Evolutionary conservation across 2,797 vertebrate genomes (phyloP).

Genomic region (Sebastes goodei): DNA sequence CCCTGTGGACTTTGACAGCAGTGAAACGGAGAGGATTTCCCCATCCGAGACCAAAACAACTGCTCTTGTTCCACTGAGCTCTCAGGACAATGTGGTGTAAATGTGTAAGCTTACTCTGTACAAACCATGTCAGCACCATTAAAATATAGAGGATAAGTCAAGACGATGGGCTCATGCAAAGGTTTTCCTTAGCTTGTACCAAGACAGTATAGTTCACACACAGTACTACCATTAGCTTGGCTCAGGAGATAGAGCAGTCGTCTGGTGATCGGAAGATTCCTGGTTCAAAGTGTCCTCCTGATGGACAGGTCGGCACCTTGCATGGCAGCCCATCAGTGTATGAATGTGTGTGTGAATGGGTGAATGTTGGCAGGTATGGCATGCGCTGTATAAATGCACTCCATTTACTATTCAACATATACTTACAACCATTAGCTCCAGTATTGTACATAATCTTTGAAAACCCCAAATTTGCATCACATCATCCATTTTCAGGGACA

Average conservation of each 20-base stretch:
- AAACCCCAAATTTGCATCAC: no score
- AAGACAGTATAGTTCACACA: neutral
- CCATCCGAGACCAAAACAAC: neutral
- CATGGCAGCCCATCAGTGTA: no score
- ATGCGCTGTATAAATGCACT: no score
- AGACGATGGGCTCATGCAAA: neutral
- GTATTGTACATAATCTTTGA: no score
- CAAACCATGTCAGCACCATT: neutral
- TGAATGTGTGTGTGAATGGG: no score
- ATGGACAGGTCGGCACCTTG: no score
- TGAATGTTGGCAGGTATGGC: no score
- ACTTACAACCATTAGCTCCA: neutral
- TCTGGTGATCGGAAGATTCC: no score
- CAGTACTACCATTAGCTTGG: neutral
- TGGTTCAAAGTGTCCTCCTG: no score
- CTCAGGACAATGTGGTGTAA: conserved; percentile 8
- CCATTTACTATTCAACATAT: neutral
- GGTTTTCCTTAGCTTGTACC: neutral
- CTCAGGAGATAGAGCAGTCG: no score
- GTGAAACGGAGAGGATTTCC: conserved; percentile 38
- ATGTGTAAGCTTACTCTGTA: neutral
- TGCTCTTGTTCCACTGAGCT: neutral
- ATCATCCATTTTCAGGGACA: no score
- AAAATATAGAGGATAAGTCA: neutral
- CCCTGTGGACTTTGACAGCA: conserved; percentile 39